Base-by-base conservation (phyloP, 2,797 vertebrate genomes). In the Halcyon smyrnensis region DNA sequence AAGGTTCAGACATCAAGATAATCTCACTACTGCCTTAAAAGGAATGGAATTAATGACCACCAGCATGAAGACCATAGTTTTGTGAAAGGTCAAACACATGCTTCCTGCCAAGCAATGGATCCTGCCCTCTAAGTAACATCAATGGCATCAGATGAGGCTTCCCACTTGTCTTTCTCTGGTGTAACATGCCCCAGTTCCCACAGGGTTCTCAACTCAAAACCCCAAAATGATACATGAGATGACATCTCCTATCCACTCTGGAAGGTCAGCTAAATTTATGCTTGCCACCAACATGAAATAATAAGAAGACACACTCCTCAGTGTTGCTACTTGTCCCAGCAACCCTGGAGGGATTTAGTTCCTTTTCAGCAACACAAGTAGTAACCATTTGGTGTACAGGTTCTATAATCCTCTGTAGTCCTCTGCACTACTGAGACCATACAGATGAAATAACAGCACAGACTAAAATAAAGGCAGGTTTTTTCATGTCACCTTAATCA, bases 41-140 rank as follows among this genome's bases (percentile, higher is more conserved):
- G 94, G 91, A 96, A 89, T 91, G 89, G 87, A 95, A 95, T 87
- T 95, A 96, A 84, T 95, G 94, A 88, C 67, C 90, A 95, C 63
- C 56, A 79, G 63, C 59, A 84, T 11, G 36, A 95, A 90, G 94
- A 91, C 83, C 81, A 77, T 12, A 59, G 70, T 50, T 94, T 94
- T 86, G 37, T 74, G 77, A 90, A 90, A 94, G 94, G 95, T 90
- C 91, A 95, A 68, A 93, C 43, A 74, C 64, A 54, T 5, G 37
- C 48, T 90, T 96, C 91, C 85, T 93, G 93, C 37, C 80, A 67
- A 86, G 80, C 41, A 85, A 51, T 1, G 6, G 79, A 85, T n/a
- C 62, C 54, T 90, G 94, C 43, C 63, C 87, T 90, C 56, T 27
- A 77, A 88, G 48, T 68, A 77, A 82, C 73, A 96, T 65, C 67